phyloP scores from a whole-genome alignment of 1,140 invertebrate species.

The Ganaspis sp. region DNA sequence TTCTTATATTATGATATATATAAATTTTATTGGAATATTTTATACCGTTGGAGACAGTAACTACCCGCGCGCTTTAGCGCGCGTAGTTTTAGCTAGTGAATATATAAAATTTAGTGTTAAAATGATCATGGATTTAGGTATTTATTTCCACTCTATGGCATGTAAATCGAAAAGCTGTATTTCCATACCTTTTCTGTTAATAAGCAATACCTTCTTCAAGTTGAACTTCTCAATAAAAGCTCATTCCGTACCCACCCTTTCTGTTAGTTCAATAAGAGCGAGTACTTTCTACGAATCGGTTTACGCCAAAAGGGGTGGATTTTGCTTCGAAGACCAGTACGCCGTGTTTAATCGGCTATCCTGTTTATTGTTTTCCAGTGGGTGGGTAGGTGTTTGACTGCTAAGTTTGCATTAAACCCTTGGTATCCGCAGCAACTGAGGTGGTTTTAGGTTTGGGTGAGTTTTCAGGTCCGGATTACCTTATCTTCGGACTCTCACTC shows the following conservation, averaged over 20 bases:
- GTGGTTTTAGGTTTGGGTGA: slow-evolving; percentile 49
- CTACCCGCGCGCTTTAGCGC: too few relatives aligned
- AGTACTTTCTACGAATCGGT: slow-evolving; percentile 40
- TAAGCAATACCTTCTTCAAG: slow-evolving; percentile 44
- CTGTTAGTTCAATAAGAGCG: slow-evolving; percentile 49
- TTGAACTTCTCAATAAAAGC: slow-evolving; percentile 43
- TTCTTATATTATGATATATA: too few relatives aligned
- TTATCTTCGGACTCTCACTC: slow-evolving; percentile 73
- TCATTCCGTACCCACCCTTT: not conserved
- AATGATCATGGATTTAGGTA: too few relatives aligned
- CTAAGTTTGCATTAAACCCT: slow-evolving; percentile 64
- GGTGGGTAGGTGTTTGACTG: slow-evolving; percentile 48
- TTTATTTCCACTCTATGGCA: too few relatives aligned
- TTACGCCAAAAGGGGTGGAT: slow-evolving; percentile 33
- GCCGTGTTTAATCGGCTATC: slow-evolving; percentile 57
- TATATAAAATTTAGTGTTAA: too few relatives aligned
- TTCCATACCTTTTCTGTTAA: too few relatives aligned
- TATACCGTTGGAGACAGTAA: too few relatives aligned
- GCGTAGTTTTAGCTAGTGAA: too few relatives aligned
- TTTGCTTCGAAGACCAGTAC: slow-evolving; percentile 38
- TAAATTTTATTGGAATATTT: too few relatives aligned
- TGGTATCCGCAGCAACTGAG: slow-evolving; percentile 46
- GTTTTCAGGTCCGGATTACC: slow-evolving; percentile 73
- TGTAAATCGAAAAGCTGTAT: too few relatives aligned
- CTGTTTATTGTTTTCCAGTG: slow-evolving; percentile 71